These are phyloP conservation scores for Melinopterus prodromus DNA, from an alignment of 2,888 invertebrate species.

Conservation along the genomic window DNA sequence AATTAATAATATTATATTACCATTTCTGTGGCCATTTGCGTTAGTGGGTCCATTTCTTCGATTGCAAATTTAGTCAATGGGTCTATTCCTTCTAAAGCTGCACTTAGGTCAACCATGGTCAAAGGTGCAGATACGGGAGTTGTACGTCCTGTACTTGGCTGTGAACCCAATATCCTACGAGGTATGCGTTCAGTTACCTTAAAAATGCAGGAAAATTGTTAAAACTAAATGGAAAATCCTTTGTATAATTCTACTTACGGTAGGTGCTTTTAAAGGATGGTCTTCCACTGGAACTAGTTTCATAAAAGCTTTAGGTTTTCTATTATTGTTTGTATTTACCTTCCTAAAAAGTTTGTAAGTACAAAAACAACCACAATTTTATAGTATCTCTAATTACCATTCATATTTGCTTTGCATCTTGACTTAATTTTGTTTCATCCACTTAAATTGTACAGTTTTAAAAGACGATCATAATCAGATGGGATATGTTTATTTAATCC, in stretches of 20 bases:
- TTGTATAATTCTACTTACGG: constrained; percentile 48
- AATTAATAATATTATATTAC: constrained; percentile 48
- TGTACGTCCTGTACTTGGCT: constrained; percentile 64
- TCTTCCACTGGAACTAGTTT: constrained; percentile 52
- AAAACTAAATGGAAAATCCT: not conserved
- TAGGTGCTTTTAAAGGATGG: constrained; percentile 67
- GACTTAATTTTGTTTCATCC: not conserved
- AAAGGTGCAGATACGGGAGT: constrained; percentile 59
- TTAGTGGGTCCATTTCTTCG: constrained; percentile 71
- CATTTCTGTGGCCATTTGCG: constrained; percentile 68
- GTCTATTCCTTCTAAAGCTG: constrained; percentile 75
- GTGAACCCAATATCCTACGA: constrained; percentile 61
- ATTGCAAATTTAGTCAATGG: constrained; percentile 77
- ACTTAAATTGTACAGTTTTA: not conserved
- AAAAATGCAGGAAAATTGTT: not conserved
- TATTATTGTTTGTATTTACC: constrained; percentile 42
- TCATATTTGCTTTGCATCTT: constrained; percentile 45
- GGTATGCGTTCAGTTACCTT: constrained; percentile 66
- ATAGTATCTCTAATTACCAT: constrained; percentile 41
- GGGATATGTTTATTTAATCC: not conserved
- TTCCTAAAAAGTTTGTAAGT: constrained; percentile 44
- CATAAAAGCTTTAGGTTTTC: constrained; percentile 24
- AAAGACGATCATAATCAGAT: not conserved
- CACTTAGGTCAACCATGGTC: constrained; percentile 63
- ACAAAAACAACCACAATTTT: constrained; percentile 9